phyloP scores from a whole-genome alignment of 2,888 invertebrate genomes.

The Priocnemis perturbator region DNA sequence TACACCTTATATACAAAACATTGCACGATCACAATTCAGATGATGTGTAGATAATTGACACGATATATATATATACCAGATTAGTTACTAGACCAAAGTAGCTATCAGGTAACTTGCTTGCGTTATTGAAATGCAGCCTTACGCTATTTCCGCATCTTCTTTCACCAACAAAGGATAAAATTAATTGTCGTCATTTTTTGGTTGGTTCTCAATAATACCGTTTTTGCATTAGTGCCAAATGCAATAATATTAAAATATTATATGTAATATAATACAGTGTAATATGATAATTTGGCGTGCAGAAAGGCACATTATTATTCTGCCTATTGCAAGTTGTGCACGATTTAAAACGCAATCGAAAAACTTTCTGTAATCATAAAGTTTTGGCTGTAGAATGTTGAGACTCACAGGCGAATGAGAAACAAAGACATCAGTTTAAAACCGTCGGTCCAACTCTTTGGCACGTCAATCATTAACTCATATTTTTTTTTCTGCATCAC shows the following conservation, averaged over 20 bases:
- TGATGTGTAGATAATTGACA: conserved; percentile 68
- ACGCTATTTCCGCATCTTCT: background rate
- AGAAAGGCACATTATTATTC: conserved; percentile 5
- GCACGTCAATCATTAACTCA: conserved; percentile 10
- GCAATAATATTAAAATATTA: conserved; percentile 10
- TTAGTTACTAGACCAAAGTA: conserved; percentile 10
- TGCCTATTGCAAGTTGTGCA: conserved; percentile 6
- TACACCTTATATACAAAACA: conserved; percentile 59
- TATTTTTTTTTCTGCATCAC: background rate
- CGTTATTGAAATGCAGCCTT: conserved; percentile 15
- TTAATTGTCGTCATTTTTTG: conserved; percentile 1
- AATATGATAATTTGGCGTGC: conserved; percentile 14
- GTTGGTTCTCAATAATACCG: conserved; percentile 1
- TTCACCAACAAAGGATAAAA: background rate
- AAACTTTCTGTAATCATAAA: conserved; percentile 5
- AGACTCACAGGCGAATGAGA: background rate
- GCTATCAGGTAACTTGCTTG: conserved; percentile 23
- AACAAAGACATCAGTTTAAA: background rate
- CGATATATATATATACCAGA: conserved; percentile 44
- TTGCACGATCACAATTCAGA: conserved; percentile 67
- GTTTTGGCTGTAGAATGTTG: conserved; percentile 6
- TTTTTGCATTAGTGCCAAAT: conserved; percentile 7
- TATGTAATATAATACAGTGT: conserved; percentile 15
- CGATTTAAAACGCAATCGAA: conserved; percentile 1
- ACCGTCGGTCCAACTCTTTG: conserved; percentile 11